phyloP scores from a whole-genome alignment of 1,140 invertebrate genomes.

The Achroia grisella region DNA sequence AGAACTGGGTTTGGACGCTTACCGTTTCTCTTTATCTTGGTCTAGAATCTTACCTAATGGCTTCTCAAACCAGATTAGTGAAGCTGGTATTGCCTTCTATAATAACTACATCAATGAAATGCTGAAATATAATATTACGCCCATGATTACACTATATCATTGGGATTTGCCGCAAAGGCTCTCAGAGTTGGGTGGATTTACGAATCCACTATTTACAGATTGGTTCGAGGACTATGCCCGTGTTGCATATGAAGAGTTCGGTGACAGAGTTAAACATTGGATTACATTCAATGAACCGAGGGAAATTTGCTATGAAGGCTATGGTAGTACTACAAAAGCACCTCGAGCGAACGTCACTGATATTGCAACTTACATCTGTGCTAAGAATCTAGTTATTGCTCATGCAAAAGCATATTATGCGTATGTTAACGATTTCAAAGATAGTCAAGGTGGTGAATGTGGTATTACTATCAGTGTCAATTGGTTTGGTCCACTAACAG shows the following conservation, averaged over 20 bases:
- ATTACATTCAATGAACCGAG: slow-evolving; percentile 71
- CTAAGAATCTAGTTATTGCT: slow-evolving; percentile 71
- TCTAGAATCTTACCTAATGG: slow-evolving; percentile 75
- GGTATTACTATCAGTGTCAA: slow-evolving; percentile 74
- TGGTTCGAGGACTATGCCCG: slow-evolving; percentile 74
- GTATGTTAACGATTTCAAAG: slow-evolving; percentile 48
- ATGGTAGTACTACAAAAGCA: slow-evolving; percentile 38
- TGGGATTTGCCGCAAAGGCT: slow-evolving; percentile 53
- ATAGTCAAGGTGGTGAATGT: slow-evolving; percentile 51
- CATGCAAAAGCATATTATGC: slow-evolving; percentile 73
- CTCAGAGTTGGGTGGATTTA: slow-evolving; percentile 47
- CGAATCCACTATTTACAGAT: slow-evolving; percentile 44
- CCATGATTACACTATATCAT: slow-evolving; percentile 49
- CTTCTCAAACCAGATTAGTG: slow-evolving; percentile 64
- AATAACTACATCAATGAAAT: slow-evolving; percentile 74
- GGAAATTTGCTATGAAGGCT: slow-evolving; percentile 49
- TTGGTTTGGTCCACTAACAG: slow-evolving; percentile 70
- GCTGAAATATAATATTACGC: slow-evolving; percentile 53
- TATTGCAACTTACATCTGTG: slow-evolving; percentile 67
- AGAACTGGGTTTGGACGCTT: slow-evolving; percentile 34
- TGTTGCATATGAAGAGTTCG: slow-evolving; percentile 65
- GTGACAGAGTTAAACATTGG: slow-evolving; percentile 66
- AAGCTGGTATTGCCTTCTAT: slow-evolving; percentile 73
- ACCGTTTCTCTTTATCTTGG: slow-evolving; percentile 78
- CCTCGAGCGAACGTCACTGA: slow-evolving; percentile 36